Conservation (phyloP, 2,888 invertebrate genomes). For the Sisyra terminalis region DNA sequence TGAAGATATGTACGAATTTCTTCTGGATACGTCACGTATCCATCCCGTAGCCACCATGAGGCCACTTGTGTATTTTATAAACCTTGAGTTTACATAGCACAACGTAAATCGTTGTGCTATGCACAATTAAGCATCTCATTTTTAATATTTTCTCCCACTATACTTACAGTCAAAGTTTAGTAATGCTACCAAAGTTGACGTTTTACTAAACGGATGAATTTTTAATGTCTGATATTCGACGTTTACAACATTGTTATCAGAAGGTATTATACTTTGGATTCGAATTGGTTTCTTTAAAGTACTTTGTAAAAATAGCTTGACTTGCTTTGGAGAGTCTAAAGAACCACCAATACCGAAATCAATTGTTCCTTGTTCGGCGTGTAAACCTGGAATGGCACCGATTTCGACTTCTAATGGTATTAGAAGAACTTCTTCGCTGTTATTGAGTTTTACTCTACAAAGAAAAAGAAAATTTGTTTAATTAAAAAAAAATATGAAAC, state of each 20-base stretch:
- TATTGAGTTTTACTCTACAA: slow-evolving; percentile 49
- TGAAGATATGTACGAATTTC: too few species aligned
- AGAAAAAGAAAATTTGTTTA: slow-evolving; percentile 5
- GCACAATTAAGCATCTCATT: too few species aligned
- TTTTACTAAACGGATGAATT: slow-evolving; percentile 44
- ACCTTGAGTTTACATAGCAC: too few species aligned
- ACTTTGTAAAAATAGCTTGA: slow-evolving; percentile 45
- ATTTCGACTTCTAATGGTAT: slow-evolving; percentile 78
- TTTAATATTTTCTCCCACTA: slow-evolving; percentile 1
- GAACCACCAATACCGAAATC: slow-evolving; percentile 73
- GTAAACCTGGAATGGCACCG: slow-evolving; percentile 47
- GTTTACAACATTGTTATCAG: slow-evolving; percentile 45
- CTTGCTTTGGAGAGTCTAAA: slow-evolving; percentile 40
- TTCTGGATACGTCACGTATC: too few species aligned
- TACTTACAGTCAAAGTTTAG: slow-evolving; percentile 54
- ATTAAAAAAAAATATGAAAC: not conserved
- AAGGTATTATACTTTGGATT: slow-evolving; percentile 42
- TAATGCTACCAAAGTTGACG: slow-evolving; percentile 44
- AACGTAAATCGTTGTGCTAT: too few species aligned
- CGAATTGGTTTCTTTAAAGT: slow-evolving; percentile 48
- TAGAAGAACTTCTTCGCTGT: slow-evolving; percentile 49
- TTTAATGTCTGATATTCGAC: slow-evolving; percentile 48
- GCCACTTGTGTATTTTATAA: too few species aligned
- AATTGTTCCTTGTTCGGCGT: slow-evolving; percentile 55
- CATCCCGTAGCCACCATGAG: too few species aligned